Evolutionary conservation across 2,797 vertebrate species (phyloP).

Genomic region (Scleropages formosus): DNA sequence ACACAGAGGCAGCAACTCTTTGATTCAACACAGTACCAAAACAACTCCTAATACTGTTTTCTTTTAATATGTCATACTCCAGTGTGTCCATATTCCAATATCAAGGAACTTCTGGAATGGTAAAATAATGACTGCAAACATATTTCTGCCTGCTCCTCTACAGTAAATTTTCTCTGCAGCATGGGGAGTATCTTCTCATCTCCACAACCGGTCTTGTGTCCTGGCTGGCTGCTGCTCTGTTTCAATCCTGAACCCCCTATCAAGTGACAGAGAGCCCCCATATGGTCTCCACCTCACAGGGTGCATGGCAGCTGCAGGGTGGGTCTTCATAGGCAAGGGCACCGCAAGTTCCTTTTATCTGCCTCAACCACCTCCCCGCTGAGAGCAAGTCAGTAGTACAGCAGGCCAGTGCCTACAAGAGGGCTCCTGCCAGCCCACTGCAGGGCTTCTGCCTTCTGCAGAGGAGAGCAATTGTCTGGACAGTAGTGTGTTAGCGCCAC

Average conservation of each 20-base stretch:
- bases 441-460: background rate
- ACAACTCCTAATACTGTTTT: background rate
- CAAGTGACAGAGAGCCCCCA: constrained; percentile 30
- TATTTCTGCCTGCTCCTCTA: background rate
- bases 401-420: background rate
- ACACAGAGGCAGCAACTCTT: no score
- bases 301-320: background rate
- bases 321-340: background rate
- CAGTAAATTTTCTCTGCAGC: background rate
- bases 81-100: background rate
- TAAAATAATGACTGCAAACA: background rate
- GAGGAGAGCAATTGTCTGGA: background rate
- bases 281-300: constrained; percentile 30
- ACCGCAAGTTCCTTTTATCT: constrained; percentile 1
- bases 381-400: background rate
- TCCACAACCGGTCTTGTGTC: background rate
- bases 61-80: background rate
- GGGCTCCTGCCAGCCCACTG: background rate
- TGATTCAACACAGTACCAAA: background rate
- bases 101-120: constrained; percentile 1
- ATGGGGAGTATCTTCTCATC: background rate
- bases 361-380: background rate
- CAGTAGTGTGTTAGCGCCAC: background rate
- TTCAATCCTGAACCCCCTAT: constrained; percentile 23
- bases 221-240: constrained; percentile 18